phyloP scores from a whole-genome alignment of 2,888 invertebrate species.

The Ochlodes sylvanus region DNA sequence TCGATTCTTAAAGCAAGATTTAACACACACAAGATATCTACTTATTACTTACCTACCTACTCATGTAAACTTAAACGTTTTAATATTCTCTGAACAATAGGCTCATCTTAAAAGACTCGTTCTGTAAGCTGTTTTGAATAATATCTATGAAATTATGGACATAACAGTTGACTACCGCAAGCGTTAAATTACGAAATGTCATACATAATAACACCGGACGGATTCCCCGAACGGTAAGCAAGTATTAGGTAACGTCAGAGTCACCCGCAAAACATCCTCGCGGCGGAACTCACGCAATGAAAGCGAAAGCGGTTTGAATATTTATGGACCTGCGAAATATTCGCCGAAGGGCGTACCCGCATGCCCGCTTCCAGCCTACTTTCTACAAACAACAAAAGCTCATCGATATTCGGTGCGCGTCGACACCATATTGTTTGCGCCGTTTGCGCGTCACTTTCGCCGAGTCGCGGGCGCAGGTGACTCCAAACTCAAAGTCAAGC shows the following conservation, averaged over 20 bases:
- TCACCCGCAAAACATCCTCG: constrained; percentile 54
- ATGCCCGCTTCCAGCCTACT: constrained; percentile 66
- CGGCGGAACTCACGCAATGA: constrained; percentile 72
- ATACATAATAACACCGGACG: constrained; percentile 60
- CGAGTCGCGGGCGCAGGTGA: constrained; percentile 45
- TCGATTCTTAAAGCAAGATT: too few species aligned
- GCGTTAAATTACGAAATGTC: constrained; percentile 64
- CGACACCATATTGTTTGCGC: constrained; percentile 59
- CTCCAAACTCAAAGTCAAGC: constrained; percentile 51
- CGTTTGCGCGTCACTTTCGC: constrained; percentile 75
- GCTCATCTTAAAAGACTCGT: neutral
- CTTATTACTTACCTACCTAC: too few species aligned
- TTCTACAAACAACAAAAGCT: constrained; percentile 82
- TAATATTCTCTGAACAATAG: too few species aligned
- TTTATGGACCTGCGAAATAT: constrained; percentile 81
- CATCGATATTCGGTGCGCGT: constrained; percentile 78
- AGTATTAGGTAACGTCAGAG: constrained; percentile 71
- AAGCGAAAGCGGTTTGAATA: constrained; percentile 80
- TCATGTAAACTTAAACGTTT: too few species aligned
- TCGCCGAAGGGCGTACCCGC: constrained; percentile 83
- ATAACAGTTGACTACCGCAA: constrained; percentile 12
- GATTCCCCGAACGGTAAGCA: constrained; percentile 57
- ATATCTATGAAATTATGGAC: neutral
- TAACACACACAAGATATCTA: too few species aligned
- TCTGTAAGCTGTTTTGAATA: neutral